Evolutionary conservation across 1,140 invertebrate genomes (phyloP), one percentile per base, ranked within the genome.

Genomic region (Portunus trituberculatus): DNA sequence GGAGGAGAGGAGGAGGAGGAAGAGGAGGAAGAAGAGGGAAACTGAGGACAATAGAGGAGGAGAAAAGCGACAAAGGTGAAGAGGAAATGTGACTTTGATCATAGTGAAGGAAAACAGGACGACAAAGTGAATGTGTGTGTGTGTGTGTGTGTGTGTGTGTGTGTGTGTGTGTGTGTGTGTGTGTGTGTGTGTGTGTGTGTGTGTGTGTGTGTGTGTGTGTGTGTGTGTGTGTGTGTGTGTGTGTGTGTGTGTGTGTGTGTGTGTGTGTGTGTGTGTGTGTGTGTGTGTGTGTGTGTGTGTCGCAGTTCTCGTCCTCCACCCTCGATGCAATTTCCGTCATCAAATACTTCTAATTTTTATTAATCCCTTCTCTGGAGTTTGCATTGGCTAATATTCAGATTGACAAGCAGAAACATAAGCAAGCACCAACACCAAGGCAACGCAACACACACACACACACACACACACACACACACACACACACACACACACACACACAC

Each of bases 121-220:
- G 52, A 59, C 52, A 59, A n/a, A n/a, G 67, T 76, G 67, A 20
- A 20, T 76, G 67, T 76, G 67, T 76, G 67, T n/a, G 67, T 76
- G 67, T 76, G 67, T n/a, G 67, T 76, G 67, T 76, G 67, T 76
- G n/a, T 76, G 67, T 76, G 67, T 76, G 67, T 76, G 67, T 76
- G 67, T 76, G 67, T 76, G 67, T 76, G 67, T 76, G 67, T 76
- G 67, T 76, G 67, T 76, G 67, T 76, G 67, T 76, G 67, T 76
- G 67, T 76, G 67, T 76, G 67, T 76, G 67, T 76, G 59, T 76
- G 59, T 76, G 59, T 76, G 59, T 76, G 20, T 10, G 59, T 76
- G 59, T 76, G 7, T 10, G 10, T 7, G 59, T 10, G 59, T 52
- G 48, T 52, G 59, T 76, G 59, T 76, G 10, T 76, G 59, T 76